Conservation (phyloP, 2,113 vertebrate species). For the Argyrosomus japonicus region DNA sequence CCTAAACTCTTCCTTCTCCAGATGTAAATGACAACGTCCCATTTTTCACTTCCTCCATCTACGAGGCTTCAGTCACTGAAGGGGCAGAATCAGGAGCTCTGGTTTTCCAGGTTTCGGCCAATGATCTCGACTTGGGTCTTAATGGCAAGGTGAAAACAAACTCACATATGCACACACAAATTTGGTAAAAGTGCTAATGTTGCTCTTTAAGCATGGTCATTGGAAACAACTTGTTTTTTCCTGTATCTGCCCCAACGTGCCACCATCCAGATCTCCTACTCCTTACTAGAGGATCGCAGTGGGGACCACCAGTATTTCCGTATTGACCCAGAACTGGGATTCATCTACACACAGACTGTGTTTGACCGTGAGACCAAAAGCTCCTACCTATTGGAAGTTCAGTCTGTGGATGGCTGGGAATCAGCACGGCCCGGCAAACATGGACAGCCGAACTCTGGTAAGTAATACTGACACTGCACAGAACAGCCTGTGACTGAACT, state of each 20-base stretch:
- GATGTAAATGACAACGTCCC: conserved; percentile 95
- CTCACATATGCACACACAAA: background rate
- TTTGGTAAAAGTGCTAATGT: background rate
- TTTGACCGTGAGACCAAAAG: conserved; percentile 92
- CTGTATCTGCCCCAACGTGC: background rate
- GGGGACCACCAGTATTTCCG: conserved; percentile 88
- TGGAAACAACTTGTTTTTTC: background rate
- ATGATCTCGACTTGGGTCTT: conserved; percentile 87
- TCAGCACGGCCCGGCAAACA: conserved; percentile 90
- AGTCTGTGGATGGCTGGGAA: conserved; percentile 89
- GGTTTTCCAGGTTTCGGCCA: conserved; percentile 90
- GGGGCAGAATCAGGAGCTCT: conserved; percentile 86
- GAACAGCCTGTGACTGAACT: background rate
- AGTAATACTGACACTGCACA: conserved; percentile 18
- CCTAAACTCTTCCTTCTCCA: conserved; percentile 58
- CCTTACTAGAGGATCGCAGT: conserved; percentile 87
- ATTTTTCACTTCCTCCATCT: conserved; percentile 93
- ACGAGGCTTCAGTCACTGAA: conserved; percentile 90
- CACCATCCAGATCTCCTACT: conserved; percentile 87
- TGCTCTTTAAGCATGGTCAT: background rate
- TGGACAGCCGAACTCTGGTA: conserved; percentile 91
- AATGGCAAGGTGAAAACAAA: conserved; percentile 87
- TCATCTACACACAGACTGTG: conserved; percentile 87
- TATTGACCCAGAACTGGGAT: conserved; percentile 87
- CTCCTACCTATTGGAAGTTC: conserved; percentile 91